phyloP scores from a whole-genome alignment of 2,797 vertebrate genomes.

The Sciurus vulgaris region DNA sequence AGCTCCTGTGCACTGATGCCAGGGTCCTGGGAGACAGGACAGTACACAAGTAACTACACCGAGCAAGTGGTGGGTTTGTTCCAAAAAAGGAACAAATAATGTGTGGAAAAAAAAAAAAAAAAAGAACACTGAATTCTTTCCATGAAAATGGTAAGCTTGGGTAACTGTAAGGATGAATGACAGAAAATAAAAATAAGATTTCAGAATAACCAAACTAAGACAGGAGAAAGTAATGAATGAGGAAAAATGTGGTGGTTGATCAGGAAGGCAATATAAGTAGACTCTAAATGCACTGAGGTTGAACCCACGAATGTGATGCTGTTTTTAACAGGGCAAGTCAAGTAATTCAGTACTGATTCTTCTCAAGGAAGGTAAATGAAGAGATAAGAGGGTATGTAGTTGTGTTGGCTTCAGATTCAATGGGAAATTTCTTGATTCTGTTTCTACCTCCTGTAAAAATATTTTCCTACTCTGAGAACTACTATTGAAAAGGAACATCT shows the following conservation, averaged over 20 bases:
- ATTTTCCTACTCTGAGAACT: conserved; percentile 6
- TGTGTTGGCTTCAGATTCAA: conserved; percentile 11
- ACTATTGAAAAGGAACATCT: background rate
- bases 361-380: conserved; percentile 34
- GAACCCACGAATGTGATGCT: background rate
- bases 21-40: background rate
- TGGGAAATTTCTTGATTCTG: background rate
- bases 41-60: background rate
- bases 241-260: conserved; percentile 52
- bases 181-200: background rate
- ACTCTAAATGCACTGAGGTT: background rate
- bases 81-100: background rate
- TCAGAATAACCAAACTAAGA: background rate
- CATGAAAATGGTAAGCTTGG: background rate
- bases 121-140: background rate
- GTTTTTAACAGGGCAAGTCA: conserved; percentile 32
- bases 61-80: no score
- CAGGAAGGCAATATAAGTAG: conserved; percentile 52
- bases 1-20: background rate
- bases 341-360: conserved; percentile 34
- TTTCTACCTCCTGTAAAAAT: background rate
- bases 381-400: background rate
- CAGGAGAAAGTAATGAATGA: background rate
- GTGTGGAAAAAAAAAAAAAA: background rate
- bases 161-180: background rate